A percentile compares a stretch with the other conserved stretches of the same genome.
These are phyloP conservation scores for Harpagus bidentatus DNA, from an alignment of 2,113 vertebrate species.

Conservation along the genomic window DNA sequence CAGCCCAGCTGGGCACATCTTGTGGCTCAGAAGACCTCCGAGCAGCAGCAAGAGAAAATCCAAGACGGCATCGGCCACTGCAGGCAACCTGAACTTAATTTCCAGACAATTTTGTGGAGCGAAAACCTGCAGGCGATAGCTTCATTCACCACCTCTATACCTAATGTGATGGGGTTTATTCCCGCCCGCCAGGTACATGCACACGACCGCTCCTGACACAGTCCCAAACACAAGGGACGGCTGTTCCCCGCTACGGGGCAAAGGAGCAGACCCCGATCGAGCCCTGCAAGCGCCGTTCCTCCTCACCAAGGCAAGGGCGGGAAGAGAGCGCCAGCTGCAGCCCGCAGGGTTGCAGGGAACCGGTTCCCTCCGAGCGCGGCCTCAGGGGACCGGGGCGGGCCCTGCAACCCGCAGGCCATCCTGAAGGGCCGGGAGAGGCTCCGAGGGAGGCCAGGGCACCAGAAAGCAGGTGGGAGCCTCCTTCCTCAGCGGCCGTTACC, in stretches of 20 bases:
- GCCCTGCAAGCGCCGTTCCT: not conserved
- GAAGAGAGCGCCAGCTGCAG: not conserved
- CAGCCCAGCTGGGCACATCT: too few species aligned
- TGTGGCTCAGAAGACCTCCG: not conserved
- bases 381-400: too few species aligned
- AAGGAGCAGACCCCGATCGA: accelerated
- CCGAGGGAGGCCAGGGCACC: not conserved
- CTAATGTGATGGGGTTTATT: accelerated
- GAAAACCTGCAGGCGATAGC: accelerated
- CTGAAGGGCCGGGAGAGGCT: not conserved
- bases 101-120: accelerated
- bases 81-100: not conserved
- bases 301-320: accelerated
- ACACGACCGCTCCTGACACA: not conserved
- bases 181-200: not conserved
- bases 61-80: too few species aligned
- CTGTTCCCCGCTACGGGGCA: too few species aligned
- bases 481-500: not conserved
- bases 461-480: accelerated
- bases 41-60: not conserved
- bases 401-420: too few species aligned
- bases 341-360: not conserved
- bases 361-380: not conserved
- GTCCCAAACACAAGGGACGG: not conserved
- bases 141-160: not conserved